A percentile compares a stretch with the other conserved stretches of the same genome.
phyloP scores from a whole-genome alignment of 1,140 invertebrate genomes.

The Ceratina calcarata region DNA sequence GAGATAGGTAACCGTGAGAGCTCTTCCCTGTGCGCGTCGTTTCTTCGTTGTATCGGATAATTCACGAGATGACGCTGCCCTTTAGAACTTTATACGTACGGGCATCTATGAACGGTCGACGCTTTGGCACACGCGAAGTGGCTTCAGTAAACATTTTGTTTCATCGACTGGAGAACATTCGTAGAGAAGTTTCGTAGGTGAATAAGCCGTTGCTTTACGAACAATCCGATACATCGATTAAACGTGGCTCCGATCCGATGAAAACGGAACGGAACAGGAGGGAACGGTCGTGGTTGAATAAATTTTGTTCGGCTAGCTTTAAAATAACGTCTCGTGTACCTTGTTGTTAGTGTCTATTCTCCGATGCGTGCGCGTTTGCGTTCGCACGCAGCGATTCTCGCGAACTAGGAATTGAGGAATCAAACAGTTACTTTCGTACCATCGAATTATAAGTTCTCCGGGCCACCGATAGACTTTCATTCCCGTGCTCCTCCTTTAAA shows the following conservation, averaged over 20 bases:
- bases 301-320: conserved; percentile 20
- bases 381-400: conserved; percentile 67
- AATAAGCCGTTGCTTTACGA: too few species aligned
- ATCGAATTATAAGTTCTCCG: conserved; percentile 65
- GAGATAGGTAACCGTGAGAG: background rate
- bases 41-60: background rate
- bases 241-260: too few species aligned
- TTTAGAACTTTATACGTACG: too few species aligned
- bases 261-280: too few species aligned
- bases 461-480: conserved; percentile 11
- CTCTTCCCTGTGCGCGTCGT: background rate
- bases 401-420: conserved; percentile 76
- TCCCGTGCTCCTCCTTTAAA: background rate
- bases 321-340: background rate
- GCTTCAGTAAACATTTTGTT: too few species aligned
- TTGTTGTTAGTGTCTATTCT: conserved; percentile 12
- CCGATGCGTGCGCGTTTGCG: conserved; percentile 15
- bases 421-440: conserved; percentile 72
- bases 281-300: too few species aligned
- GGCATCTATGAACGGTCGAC: too few species aligned
- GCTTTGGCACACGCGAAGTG: too few species aligned
- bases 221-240: too few species aligned
- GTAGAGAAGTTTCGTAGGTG: too few species aligned
- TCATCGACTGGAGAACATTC: too few species aligned
- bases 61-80: too few species aligned